These are phyloP conservation scores for Dipus sagitta DNA, from an alignment of 2,797 vertebrate genomes.

Conservation along the genomic window DNA sequence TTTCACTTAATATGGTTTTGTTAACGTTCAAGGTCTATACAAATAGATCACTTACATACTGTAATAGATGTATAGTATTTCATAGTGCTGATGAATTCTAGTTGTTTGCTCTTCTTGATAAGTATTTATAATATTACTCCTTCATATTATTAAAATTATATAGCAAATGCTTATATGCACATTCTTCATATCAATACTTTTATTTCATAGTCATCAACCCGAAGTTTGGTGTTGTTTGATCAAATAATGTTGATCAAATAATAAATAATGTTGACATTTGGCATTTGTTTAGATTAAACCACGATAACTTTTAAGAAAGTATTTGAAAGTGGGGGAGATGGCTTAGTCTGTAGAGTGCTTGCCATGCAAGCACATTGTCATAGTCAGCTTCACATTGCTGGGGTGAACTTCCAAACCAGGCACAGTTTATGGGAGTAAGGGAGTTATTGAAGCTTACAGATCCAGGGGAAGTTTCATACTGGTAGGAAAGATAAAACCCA, in stretches of 20 bases:
- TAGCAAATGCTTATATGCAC: neutral
- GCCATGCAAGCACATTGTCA: no score
- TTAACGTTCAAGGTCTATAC: neutral
- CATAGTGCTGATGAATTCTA: neutral
- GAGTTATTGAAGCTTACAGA: no score
- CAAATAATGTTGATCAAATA: neutral
- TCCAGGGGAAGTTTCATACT: no score
- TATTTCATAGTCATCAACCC: neutral
- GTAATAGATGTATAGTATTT: neutral
- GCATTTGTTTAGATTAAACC: neutral
- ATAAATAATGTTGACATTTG: neutral
- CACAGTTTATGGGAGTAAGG: no score
- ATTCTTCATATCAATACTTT: slow-evolving; percentile 34
- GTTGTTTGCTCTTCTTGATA: neutral
- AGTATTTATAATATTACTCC: neutral
- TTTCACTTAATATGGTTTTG: slow-evolving; percentile 16
- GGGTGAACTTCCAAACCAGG: no score
- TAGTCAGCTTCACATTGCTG: no score
- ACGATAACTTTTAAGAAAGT: neutral
- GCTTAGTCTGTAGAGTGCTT: no score
- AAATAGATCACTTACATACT: slow-evolving; percentile 6
- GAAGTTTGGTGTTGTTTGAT: neutral
- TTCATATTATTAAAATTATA: slow-evolving; percentile 29
- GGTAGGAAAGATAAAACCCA: no score
- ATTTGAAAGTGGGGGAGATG: no score